phyloP scores from a whole-genome alignment of 2,888 invertebrate species.

The Drosophila testacea region DNA sequence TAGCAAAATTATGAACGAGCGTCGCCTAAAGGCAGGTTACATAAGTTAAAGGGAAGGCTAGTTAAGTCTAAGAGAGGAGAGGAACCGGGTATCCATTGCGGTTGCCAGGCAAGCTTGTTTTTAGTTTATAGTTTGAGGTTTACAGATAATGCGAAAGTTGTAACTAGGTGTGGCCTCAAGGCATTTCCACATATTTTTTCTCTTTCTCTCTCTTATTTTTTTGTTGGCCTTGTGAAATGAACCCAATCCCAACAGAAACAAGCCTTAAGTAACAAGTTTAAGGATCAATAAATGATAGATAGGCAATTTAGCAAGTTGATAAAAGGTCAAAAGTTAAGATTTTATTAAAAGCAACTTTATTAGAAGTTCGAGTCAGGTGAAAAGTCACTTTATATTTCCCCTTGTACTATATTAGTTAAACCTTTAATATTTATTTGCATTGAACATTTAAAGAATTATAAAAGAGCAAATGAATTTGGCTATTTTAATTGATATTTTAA shows the following conservation, averaged over 20 bases:
- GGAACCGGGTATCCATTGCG: not conserved
- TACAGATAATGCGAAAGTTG: conserved; percentile 74
- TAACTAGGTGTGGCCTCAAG: conserved; percentile 73
- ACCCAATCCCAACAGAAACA: not conserved
- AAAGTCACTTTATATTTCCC: not conserved
- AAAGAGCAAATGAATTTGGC: not conserved
- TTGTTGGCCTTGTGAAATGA: conserved; percentile 24
- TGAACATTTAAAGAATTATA: not conserved
- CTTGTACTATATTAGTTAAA: not conserved
- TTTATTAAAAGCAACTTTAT: not conserved
- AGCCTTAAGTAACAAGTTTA: conserved; percentile 3
- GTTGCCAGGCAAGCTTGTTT: conserved; percentile 29
- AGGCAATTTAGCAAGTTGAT: not conserved
- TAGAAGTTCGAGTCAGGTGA: not conserved
- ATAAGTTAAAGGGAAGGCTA: conserved; percentile 46
- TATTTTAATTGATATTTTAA: not conserved
- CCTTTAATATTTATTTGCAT: no score
- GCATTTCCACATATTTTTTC: conserved; percentile 39
- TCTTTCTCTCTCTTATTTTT: not conserved
- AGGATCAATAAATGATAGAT: conserved; percentile 39
- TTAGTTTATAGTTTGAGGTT: conserved; percentile 73
- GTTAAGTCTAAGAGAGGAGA: no score
- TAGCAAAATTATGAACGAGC: conserved; percentile 59
- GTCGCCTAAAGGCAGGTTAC: conserved; percentile 59
- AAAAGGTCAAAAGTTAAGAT: conserved; percentile 1